A percentile compares a stretch with the other conserved stretches of the same genome.
phyloP scores from a whole-genome alignment of 37 sponge, comb jelly and placozoan genomes.

The Ephydatia muelleri region DNA sequence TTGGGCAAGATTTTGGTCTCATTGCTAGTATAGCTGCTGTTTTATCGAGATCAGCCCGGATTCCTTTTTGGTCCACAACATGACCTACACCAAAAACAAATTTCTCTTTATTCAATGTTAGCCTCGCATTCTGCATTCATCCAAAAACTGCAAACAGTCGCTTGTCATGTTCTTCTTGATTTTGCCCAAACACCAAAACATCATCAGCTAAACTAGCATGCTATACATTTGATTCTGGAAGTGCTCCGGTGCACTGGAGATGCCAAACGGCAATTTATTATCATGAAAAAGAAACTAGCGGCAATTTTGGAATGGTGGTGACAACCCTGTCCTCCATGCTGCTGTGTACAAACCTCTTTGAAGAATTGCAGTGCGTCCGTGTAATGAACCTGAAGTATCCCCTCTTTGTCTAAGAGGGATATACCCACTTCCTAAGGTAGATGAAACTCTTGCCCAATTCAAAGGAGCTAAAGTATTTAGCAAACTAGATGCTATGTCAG shows the following conservation, averaged over 20 bases:
- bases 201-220: slow-evolving; percentile 9
- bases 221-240: slow-evolving; percentile 30
- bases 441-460: too few species aligned
- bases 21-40: slow-evolving; percentile 12
- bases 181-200: slow-evolving; percentile 13
- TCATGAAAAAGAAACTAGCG: too few species aligned
- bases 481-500: too few species aligned
- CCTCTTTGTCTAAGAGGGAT: too few species aligned
- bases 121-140: slow-evolving; percentile 19
- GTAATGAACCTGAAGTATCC: too few species aligned
- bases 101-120: slow-evolving; percentile 36
- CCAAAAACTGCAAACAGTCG: slow-evolving; percentile 17
- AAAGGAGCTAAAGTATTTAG: too few species aligned
- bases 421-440: too few species aligned
- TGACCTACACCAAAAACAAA: slow-evolving; percentile 41
- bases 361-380: too few species aligned
- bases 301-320: too few species aligned
- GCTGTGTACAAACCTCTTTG: too few species aligned
- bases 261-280: slow-evolving; percentile 54
- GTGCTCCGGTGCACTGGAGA: slow-evolving; percentile 47
- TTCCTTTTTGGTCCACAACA: slow-evolving; percentile 22
- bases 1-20: slow-evolving; percentile 30
- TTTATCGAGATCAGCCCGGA: slow-evolving; percentile 24
- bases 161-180: slow-evolving; percentile 13
- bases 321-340: too few species aligned